Evolutionary conservation across 2,888 invertebrate genomes (phyloP).

Genomic region (Synanthedon formicaeformis): DNA sequence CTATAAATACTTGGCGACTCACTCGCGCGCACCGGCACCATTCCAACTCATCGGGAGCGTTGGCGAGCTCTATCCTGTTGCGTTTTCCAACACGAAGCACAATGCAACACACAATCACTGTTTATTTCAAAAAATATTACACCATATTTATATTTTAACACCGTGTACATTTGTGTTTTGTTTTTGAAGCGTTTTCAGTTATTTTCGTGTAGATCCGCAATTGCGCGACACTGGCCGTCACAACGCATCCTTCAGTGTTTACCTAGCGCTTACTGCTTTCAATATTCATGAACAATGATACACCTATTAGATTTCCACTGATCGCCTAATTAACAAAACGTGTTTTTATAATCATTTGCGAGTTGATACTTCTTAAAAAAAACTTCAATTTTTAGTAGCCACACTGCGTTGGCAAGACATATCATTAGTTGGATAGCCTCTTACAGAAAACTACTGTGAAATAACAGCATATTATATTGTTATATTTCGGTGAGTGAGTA

Average conservation of each 20-base stretch:
- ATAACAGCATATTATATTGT: too few species aligned
- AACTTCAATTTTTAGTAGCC: too few species aligned
- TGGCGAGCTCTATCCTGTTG: constrained; percentile 11
- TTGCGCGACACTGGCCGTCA: constrained; percentile 25
- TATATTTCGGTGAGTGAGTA: too few species aligned
- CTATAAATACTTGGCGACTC: constrained; percentile 51
- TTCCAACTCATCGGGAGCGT: constrained; percentile 28
- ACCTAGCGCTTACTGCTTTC: too few species aligned
- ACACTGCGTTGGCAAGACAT: too few species aligned
- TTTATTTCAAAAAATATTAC: not conserved
- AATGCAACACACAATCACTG: not conserved
- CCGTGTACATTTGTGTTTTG: constrained; percentile 8
- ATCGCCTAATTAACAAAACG: too few species aligned
- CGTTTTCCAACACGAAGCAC: constrained; percentile 18
- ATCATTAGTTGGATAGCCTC: too few species aligned
- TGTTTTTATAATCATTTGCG: too few species aligned
- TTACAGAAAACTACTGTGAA: too few species aligned
- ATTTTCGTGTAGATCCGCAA: constrained; percentile 22
- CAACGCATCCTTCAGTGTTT: constrained; percentile 1
- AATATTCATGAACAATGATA: too few species aligned
- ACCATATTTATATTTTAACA: not conserved
- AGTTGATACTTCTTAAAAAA: too few species aligned
- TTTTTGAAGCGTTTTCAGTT: constrained; percentile 10
- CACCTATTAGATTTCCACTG: too few species aligned
- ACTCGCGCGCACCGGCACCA: constrained; percentile 47